phyloP scores from a whole-genome alignment of 2,888 invertebrate species.

The Lordiphosa fenestrarum region DNA sequence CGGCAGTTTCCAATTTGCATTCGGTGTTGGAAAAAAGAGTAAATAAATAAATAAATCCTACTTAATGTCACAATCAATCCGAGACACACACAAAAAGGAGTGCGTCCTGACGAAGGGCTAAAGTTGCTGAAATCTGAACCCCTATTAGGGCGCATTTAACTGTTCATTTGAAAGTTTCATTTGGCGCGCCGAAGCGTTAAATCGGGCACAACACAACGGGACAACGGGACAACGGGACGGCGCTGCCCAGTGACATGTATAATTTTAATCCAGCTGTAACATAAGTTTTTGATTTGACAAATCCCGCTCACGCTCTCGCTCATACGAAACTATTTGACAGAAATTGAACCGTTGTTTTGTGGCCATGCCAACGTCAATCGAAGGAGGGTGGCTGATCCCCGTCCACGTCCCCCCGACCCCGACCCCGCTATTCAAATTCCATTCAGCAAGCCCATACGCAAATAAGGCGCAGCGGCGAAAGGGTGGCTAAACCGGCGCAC shows the following conservation, averaged over 20 bases:
- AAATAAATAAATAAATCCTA: constrained; percentile 79
- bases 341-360: constrained; percentile 70
- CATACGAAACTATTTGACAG: constrained; percentile 68
- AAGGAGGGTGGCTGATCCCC: constrained; percentile 34
- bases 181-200: constrained; percentile 78
- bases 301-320: constrained; percentile 34
- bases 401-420: not conserved
- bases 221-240: constrained; percentile 36
- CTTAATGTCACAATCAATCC: constrained; percentile 80
- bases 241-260: constrained; percentile 63
- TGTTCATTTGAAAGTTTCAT: constrained; percentile 79
- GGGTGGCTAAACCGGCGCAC: not conserved
- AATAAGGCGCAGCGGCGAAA: constrained; percentile 52
- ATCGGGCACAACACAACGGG: constrained; percentile 70
- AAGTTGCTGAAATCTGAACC: constrained; percentile 77
- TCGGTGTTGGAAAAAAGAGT: constrained; percentile 60
- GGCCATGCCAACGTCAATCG: constrained; percentile 54
- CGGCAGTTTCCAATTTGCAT: constrained; percentile 68
- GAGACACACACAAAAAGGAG: constrained; percentile 32
- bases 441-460: constrained; percentile 51
- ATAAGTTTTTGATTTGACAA: constrained; percentile 77
- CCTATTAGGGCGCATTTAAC: constrained; percentile 79
- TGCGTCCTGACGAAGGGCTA: constrained; percentile 37
- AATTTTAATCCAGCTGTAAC: constrained; percentile 78
- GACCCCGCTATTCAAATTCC: constrained; percentile 49